A percentile compares a stretch with the other conserved stretches of the same genome.
phyloP scores from a whole-genome alignment of 2,113 vertebrate species.

The Semnopithecus entellus region DNA sequence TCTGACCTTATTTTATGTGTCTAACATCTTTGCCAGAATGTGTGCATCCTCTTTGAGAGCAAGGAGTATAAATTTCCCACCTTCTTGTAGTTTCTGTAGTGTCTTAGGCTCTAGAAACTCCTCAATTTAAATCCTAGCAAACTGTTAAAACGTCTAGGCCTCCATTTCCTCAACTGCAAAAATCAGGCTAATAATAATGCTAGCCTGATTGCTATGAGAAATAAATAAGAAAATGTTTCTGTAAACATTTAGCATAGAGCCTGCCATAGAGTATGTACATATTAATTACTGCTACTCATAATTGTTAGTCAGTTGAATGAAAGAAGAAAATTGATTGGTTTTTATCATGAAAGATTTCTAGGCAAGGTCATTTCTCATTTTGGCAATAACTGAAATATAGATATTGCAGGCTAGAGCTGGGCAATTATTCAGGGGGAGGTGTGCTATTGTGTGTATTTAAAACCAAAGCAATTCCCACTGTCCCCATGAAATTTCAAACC shows the following conservation, averaged over 20 bases:
- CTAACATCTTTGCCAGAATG: background rate
- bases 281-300: background rate
- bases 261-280: background rate
- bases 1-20: background rate
- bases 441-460: background rate
- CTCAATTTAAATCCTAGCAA: background rate
- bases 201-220: background rate
- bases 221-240: background rate
- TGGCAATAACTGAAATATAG: background rate
- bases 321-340: background rate
- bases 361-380: background rate
- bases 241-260: background rate
- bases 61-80: background rate
- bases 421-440: background rate
- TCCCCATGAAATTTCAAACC: background rate
- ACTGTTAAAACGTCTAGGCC: background rate
- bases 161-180: background rate
- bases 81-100: background rate
- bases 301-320: background rate
- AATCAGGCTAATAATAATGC: background rate
- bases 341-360: background rate
- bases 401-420: background rate
- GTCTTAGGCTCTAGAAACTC: background rate
- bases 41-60: background rate
- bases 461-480: background rate